A percentile compares a stretch with the other conserved stretches of the same genome.
Evolutionary conservation across 2,888 invertebrate species (phyloP).

Genomic region (Eurois occulta): DNA sequence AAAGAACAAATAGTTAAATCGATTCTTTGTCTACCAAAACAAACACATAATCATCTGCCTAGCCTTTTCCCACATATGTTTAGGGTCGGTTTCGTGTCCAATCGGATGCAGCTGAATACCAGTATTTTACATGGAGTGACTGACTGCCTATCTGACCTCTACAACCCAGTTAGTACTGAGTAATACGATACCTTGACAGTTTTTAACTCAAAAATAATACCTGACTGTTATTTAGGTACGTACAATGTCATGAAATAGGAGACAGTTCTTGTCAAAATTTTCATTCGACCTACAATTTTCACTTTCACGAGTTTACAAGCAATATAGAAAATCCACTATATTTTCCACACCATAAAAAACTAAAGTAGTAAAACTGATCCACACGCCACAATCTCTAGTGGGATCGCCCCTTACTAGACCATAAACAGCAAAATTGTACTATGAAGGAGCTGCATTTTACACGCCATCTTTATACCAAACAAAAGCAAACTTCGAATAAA

Average conservation of each 20-base stretch:
- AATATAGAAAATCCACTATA: conserved; percentile 15
- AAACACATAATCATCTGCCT: background rate
- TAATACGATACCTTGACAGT: background rate
- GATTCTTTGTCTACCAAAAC: background rate
- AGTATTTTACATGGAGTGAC: too few species aligned
- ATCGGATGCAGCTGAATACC: too few species aligned
- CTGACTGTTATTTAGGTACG: background rate
- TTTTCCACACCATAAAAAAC: conserved; percentile 48
- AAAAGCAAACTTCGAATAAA: conserved; percentile 73
- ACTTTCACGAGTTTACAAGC: conserved; percentile 14
- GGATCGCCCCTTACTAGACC: conserved; percentile 54
- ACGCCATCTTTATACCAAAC: conserved; percentile 72
- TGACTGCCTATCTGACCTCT: too few species aligned
- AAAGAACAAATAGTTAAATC: background rate
- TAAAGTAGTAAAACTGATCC: conserved; percentile 49
- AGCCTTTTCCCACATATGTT: too few species aligned
- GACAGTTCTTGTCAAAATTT: background rate
- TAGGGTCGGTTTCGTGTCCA: too few species aligned
- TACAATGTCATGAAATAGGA: background rate
- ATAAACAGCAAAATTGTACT: conserved; percentile 75
- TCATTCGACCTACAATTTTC: background rate
- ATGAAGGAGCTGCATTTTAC: conserved; percentile 76
- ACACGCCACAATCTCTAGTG: conserved; percentile 27
- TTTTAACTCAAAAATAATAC: background rate
- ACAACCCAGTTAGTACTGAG: too few species aligned